Evolutionary conservation across 37 sponge, comb jelly and placozoan genomes (phyloP).

Genomic region (Diacarnus erythraeanus): DNA sequence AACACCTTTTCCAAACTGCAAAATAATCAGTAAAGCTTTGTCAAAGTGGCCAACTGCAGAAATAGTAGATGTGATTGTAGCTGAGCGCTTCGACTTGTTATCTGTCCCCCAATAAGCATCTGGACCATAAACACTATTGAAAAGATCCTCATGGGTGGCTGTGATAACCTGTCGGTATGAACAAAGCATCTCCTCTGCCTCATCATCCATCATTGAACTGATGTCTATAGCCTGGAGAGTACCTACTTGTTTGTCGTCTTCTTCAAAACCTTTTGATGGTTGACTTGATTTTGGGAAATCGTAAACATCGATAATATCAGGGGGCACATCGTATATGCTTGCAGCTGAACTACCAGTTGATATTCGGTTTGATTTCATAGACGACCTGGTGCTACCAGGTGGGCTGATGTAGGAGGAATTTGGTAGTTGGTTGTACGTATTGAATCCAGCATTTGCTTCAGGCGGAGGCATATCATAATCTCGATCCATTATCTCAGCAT

Average conservation of each 20-base stretch:
- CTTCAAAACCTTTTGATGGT: slow-evolving; percentile 19
- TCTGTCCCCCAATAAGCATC: slow-evolving; percentile 73
- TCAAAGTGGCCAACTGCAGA: slow-evolving; percentile 49
- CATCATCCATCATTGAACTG: slow-evolving; percentile 36
- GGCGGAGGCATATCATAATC: slow-evolving; percentile 57
- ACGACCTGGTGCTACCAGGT: slow-evolving; percentile 24
- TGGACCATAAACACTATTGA: slow-evolving; percentile 58
- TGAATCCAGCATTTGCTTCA: slow-evolving; percentile 6
- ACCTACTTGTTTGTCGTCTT: not conserved
- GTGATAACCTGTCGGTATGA: slow-evolving; percentile 23
- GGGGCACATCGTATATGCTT: slow-evolving; percentile 62
- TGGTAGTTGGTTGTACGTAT: slow-evolving; percentile 47
- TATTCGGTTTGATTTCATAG: slow-evolving; percentile 26
- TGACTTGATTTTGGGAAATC: slow-evolving; percentile 42
- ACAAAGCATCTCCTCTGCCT: slow-evolving; percentile 55
- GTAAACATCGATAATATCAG: slow-evolving; percentile 43
- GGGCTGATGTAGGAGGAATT: slow-evolving; percentile 16
- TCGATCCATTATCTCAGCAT: not conserved
- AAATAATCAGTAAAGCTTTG: slow-evolving; percentile 21
- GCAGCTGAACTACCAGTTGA: slow-evolving; percentile 42
- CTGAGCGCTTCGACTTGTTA: slow-evolving; percentile 34
- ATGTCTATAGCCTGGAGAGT: slow-evolving; percentile 44
- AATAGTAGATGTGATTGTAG: slow-evolving; percentile 38
- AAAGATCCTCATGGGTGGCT: slow-evolving; percentile 42
- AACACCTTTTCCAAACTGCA: slow-evolving; percentile 71